Base-by-base conservation (phyloP, 2,888 invertebrate genomes). In the Rhogogaster chlorosoma region DNA sequence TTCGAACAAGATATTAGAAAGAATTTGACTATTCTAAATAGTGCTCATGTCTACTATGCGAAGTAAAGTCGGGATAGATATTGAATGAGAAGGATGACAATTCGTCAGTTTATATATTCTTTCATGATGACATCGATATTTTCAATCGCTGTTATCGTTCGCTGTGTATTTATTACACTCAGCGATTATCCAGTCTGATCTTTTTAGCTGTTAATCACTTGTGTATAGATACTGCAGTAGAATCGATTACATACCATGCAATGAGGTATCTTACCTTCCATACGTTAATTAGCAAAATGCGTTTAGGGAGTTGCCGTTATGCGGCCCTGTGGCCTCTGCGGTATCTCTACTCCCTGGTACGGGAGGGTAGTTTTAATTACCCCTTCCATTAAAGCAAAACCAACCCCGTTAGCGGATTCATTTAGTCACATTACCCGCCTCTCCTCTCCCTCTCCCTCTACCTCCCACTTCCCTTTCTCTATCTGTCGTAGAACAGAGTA, bases 401-500 rank as follows among this genome's bases (percentile, higher is more conserved):
- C 92, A 91, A 92, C 91, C 90, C 92, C 92, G 92, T 92, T 92
- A 93, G 90, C 89, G 92, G 92, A 93, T 93, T 93, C 93, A 92
- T 93, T 93, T 93, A 93, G 92, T 93, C 92, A 90, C 93, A 91
- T 92, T 93, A 91, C 90, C 88, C 88, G 87, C 87, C 86, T 86
- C 85, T 29, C 22, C 38, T 42, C 29, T 42, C 36, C 36, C 5
- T 15, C n/a, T 36, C 42, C n/a, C 73, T 26, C 26, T 75, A 26
- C 49, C n/a, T 53, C 29, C 77, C 32, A 29, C 26, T 49, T 61
- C 61, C 61, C 57, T 61, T 61, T 80, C 80, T 80, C 80, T 80
- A 36, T 80, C 61, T 80, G 57, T 80, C 80, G 36, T 80, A 4
- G 80, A 49, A 61, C 49, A n/a, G 80, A 12, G 77, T 77, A 9